Evolutionary conservation across 2,797 vertebrate genomes (phyloP).

Genomic region (Coregonus sp.): DNA sequence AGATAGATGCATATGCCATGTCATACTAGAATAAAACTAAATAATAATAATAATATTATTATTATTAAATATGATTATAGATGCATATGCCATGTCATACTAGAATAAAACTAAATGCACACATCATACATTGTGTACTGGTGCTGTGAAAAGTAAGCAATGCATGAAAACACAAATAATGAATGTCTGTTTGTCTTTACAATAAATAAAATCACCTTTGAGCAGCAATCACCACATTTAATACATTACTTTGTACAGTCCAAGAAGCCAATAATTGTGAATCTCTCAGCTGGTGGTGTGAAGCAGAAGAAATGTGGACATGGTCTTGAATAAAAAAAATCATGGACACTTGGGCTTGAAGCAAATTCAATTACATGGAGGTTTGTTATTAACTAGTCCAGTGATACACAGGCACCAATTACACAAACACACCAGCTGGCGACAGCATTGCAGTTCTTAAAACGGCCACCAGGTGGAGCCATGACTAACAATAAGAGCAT

Average conservation of each 20-base stretch:
- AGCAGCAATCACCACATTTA: too few relatives aligned
- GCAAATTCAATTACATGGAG: neutral
- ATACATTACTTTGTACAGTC: neutral
- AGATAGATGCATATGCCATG: neutral
- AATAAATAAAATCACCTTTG: too few relatives aligned
- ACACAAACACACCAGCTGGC: neutral
- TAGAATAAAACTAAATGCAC: too few relatives aligned
- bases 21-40: too few relatives aligned
- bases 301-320: neutral
- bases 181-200: too few relatives aligned
- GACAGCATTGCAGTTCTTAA: neutral
- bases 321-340: neutral
- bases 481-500: slow-evolving; percentile 1
- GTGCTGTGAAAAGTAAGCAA: neutral
- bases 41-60: too few relatives aligned
- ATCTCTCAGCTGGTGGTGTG: neutral
- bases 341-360: neutral
- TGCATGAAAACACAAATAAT: too few relatives aligned
- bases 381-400: neutral
- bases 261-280: neutral
- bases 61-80: too few relatives aligned
- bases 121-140: neutral
- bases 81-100: neutral
- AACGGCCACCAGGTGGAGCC: slow-evolving; percentile 17
- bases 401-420: neutral